Conservation (phyloP, 2,797 vertebrate species). For the Danio aesculapii region DNA sequence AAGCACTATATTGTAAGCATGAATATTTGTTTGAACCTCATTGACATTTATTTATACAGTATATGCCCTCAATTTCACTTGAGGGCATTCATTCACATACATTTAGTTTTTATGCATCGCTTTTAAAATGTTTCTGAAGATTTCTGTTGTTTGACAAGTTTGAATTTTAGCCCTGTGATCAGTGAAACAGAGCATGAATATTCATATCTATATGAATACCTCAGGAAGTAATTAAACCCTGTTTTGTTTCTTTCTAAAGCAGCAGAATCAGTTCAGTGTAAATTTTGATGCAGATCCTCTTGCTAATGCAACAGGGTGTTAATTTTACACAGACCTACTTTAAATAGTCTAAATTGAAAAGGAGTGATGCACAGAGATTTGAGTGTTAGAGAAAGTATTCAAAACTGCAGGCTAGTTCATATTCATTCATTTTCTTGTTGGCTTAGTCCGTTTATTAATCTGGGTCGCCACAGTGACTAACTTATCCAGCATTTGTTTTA, state of each 20-base stretch:
- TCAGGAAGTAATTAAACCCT: slow-evolving; percentile 30
- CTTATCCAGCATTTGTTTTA: no score
- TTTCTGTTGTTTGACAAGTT: slow-evolving; percentile 25
- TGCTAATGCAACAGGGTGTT: slow-evolving; percentile 38
- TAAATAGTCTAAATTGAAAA: slow-evolving; percentile 26
- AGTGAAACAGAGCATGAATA: slow-evolving; percentile 33
- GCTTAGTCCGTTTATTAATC: no score
- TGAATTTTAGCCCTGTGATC: slow-evolving; percentile 4
- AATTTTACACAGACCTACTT: slow-evolving; percentile 46
- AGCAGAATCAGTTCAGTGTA: slow-evolving; percentile 49
- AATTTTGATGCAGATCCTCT: slow-evolving; percentile 24
- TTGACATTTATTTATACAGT: neutral
- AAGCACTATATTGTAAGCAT: neutral
- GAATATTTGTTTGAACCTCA: neutral
- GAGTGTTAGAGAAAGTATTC: neutral
- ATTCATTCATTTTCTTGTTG: no score
- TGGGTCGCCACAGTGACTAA: no score
- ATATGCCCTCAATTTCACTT: neutral
- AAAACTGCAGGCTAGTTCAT: slow-evolving; percentile 18
- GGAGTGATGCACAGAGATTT: slow-evolving; percentile 15
- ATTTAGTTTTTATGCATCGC: neutral
- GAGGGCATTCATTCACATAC: neutral
- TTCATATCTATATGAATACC: slow-evolving; percentile 31
- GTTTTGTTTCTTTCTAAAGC: slow-evolving; percentile 46
- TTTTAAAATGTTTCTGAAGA: neutral